Conservation (phyloP, 2,797 vertebrate species). For the Vultur gryphus region DNA sequence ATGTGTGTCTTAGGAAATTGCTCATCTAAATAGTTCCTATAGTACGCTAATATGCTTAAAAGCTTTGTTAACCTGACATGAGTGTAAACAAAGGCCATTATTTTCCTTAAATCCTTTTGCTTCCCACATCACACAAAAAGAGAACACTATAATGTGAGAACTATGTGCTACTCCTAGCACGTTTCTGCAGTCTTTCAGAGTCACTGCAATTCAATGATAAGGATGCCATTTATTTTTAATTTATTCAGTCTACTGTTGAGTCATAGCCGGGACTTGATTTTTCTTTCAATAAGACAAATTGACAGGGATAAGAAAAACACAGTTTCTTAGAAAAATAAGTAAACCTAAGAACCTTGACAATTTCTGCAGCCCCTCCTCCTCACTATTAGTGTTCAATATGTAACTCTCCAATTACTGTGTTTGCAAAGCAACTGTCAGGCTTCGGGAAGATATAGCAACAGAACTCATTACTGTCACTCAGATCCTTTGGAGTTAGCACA, state of each 20-base stretch:
- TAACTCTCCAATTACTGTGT: background rate
- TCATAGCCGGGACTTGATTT: background rate
- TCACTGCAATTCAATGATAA: background rate
- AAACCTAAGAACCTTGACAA: background rate
- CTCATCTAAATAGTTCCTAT: background rate
- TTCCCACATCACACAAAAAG: background rate
- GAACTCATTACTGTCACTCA: slow-evolving; percentile 30
- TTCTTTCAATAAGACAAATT: background rate
- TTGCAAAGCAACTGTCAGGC: slow-evolving; percentile 25
- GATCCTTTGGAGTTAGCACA: background rate
- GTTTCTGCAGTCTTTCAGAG: background rate
- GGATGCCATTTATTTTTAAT: slow-evolving; percentile 9
- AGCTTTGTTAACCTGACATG: background rate
- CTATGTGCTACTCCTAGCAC: background rate
- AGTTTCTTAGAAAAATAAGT: background rate
- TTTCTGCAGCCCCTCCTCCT: background rate
- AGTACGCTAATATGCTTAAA: background rate
- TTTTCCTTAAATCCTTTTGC: background rate
- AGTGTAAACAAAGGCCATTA: background rate
- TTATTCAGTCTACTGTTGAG: slow-evolving; percentile 2
- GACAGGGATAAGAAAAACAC: background rate
- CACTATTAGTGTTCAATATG: background rate
- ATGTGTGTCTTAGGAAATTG: background rate
- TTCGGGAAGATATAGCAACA: background rate
- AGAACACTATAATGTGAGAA: background rate